phyloP scores from a whole-genome alignment of 30 jellyfish, hydroid and myxozoan species.

The Turritopsis dohrnii region DNA sequence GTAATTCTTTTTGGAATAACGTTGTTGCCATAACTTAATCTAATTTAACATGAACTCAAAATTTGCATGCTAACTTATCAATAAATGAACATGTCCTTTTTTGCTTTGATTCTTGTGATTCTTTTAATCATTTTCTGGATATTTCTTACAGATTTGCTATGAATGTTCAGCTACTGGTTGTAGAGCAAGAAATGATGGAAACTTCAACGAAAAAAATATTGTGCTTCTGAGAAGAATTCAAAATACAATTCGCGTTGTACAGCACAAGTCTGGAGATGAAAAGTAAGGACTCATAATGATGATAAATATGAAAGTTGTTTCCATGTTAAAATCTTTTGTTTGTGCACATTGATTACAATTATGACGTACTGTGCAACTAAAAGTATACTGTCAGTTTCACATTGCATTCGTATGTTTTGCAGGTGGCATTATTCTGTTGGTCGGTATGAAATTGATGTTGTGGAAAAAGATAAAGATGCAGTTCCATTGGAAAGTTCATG shows the following conservation, averaged over 20 bases:
- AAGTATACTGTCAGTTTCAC: not conserved
- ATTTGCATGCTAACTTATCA: no score
- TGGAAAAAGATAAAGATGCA: conserved; percentile 41
- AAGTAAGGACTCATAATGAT: no score
- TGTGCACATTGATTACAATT: no score
- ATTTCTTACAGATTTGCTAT: conserved; percentile 44
- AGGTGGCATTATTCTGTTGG: conserved; percentile 99
- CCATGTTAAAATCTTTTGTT: no score
- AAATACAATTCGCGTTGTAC: conserved; percentile 73
- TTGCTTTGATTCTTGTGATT: no score
- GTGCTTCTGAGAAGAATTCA: conserved; percentile 70
- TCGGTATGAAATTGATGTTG: conserved; percentile 57
- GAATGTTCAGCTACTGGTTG: conserved; percentile 84
- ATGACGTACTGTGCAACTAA: not conserved
- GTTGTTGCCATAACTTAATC: no score
- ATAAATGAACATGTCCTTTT: no score
- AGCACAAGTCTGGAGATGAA: conserved; percentile 73
- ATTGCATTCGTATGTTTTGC: not conserved
- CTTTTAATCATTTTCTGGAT: not conserved
- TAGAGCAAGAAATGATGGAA: conserved; percentile 35
- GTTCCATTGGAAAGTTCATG: conserved; percentile 13
- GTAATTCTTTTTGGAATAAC: no score
- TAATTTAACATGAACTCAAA: no score
- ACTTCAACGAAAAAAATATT: conserved; percentile 62
- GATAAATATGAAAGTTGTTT: no score